Conservation (phyloP, 2,888 invertebrate species). For the Chorisops tibialis region DNA sequence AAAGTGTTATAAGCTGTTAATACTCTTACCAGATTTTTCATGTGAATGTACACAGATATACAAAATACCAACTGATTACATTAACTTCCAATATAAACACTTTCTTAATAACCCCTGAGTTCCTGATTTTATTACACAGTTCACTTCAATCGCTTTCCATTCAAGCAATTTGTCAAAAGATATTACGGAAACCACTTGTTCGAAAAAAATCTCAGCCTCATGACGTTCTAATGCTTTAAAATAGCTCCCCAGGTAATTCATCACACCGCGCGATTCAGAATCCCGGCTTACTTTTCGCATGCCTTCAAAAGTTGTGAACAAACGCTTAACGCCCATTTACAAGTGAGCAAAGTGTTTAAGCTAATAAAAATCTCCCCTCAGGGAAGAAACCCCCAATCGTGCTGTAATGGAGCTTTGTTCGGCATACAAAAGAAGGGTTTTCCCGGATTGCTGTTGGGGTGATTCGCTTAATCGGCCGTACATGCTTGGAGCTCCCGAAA, state of each 20-base stretch:
- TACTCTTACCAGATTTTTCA: too few relatives aligned
- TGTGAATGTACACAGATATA: too few relatives aligned
- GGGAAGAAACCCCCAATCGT: background rate
- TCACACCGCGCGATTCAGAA: background rate
- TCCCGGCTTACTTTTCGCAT: background rate
- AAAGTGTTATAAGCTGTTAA: too few relatives aligned
- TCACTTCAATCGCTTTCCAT: too few relatives aligned
- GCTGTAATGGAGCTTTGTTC: slow-evolving; percentile 18
- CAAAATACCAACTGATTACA: too few relatives aligned
- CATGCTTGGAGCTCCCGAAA: slow-evolving; percentile 24
- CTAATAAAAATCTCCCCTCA: slow-evolving; percentile 41
- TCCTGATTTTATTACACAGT: too few relatives aligned
- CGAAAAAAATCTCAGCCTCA: too few relatives aligned
- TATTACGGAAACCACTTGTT: too few relatives aligned
- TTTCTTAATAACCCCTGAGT: too few relatives aligned
- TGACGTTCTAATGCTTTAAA: background rate
- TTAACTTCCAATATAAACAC: too few relatives aligned
- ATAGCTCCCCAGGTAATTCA: slow-evolving; percentile 12
- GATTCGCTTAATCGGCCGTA: slow-evolving; percentile 31
- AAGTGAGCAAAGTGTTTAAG: slow-evolving; percentile 40
- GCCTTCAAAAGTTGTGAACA: slow-evolving; percentile 17
- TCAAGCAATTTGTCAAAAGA: too few relatives aligned
- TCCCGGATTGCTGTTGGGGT: background rate
- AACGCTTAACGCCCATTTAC: slow-evolving; percentile 37
- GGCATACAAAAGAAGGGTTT: slow-evolving; percentile 20